Base-by-base conservation (phyloP, 2,888 invertebrate genomes). In the Notodonta dromedarius region DNA sequence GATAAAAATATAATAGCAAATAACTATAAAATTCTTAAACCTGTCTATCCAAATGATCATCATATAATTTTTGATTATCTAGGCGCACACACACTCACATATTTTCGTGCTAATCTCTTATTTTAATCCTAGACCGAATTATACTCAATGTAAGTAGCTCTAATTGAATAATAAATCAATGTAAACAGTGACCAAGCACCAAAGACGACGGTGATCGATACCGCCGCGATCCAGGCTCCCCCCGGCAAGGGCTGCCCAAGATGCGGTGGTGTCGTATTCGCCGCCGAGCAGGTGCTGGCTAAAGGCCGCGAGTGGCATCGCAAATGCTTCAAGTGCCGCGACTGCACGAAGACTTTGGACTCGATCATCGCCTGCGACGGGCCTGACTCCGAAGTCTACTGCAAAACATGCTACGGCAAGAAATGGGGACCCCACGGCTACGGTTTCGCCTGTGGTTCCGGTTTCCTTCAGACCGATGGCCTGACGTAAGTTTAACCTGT, bases 381-480 rank as follows among this genome's bases (percentile, higher is more conserved):
- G 56, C 99, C 99, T 59, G 97, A 98, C 81, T 95, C 95, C 68
- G 98, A 98, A 77, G 96, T 99, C 68, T 99, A 98, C 93, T 99
- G 99, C 94, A 98, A 98, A 93, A 97, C 98, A 82, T 99, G 99
- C 93, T 99, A 99, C 89, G 98, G 98, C 82, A 98, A 98, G 94
- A 98, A 98, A 90, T 99, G 97, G 96, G 99, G 99, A 79, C 99
- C 99, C 59, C 99, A 99, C 88, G 98, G 98, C 66, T 98, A 98
- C 85, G 98, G 98, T 63, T 98, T 98, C 86, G 98, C 98, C 70
- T 98, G 97, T 84, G 98, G 98, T 65, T 98, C 98, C 74, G 98
- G 98, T 73, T 98, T 98, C 94, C 94, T 98, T 75, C 97, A 98
- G 89, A 98, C 98, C 76, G 98, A 98, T 86, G 98, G 98, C 69